These are phyloP conservation scores for Oxyscelio sp. DNA, from an alignment of 2,888 invertebrate species.

Conservation along the genomic window DNA sequence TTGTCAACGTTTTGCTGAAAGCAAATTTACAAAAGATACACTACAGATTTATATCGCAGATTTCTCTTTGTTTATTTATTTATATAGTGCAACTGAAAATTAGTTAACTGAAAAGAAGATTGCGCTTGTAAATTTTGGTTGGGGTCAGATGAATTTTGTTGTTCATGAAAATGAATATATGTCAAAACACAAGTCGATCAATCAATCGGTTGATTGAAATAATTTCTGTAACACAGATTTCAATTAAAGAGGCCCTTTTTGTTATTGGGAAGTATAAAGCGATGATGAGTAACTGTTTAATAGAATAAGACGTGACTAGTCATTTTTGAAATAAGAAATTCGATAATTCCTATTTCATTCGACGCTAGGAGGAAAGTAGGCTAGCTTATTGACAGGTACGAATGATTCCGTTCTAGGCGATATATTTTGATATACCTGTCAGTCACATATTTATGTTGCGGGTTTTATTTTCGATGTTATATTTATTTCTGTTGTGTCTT, in stretches of 20 bases:
- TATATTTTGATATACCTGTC: constrained; percentile 37
- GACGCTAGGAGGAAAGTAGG: constrained; percentile 67
- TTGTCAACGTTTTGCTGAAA: constrained; percentile 41
- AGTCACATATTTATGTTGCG: neutral
- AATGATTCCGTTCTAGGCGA: constrained; percentile 26
- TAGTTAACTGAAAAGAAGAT: neutral
- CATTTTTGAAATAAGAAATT: constrained; percentile 49
- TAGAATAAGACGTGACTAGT: constrained; percentile 52
- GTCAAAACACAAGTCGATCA: constrained; percentile 51
- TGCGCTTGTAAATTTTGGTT: too few relatives aligned
- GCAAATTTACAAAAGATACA: constrained; percentile 46
- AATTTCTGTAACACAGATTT: constrained; percentile 52
- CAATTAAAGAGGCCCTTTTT: constrained; percentile 39
- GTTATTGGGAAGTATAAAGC: constrained; percentile 9
- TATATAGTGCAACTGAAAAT: constrained; percentile 1
- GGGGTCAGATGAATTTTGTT: neutral
- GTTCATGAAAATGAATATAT: neutral
- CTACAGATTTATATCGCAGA: constrained; percentile 7
- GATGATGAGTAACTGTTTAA: constrained; percentile 31
- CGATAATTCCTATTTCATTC: constrained; percentile 65
- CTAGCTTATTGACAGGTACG: constrained; percentile 69
- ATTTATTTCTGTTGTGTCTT: neutral
- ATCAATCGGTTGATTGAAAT: constrained; percentile 34
- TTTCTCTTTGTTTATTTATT: constrained; percentile 5
- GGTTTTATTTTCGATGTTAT: neutral